Evolutionary conservation across 2,797 vertebrate genomes (phyloP), one percentile per base, ranked within the genome.

Genomic region (Vultur gryphus): DNA sequence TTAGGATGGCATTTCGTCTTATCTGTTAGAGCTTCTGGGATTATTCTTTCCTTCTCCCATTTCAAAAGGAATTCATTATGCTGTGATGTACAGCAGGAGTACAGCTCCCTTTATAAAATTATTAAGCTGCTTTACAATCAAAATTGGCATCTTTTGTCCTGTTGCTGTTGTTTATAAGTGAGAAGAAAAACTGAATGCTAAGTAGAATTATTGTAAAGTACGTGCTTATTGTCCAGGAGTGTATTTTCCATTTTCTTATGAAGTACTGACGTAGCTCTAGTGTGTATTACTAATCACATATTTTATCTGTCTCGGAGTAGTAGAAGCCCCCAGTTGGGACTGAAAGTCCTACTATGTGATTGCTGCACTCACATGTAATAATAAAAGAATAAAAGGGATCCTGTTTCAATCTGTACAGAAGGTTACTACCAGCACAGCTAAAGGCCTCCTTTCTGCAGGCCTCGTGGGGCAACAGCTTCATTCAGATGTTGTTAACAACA

Each of bases 21-120:
- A 79, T 92, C 90, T 91, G 26, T 71, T 96, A 67, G 67, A 96
- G 87, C 96, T 95, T 80, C 92, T 94, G 93, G 92, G 93, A 90
- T 96, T 94, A 77, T 89, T 94, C 82, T 81, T 91, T 89, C 89
- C 85, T 82, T 94, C 86, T 95, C 76, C 69, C 5, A 4, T 97
- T 97, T 96, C 95, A 97, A 93, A 97, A 96, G 84, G 90, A 97
- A 96, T 97, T 94, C 67, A 96, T 97, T 97, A 95, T 33, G 72
- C 70, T 87, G 57, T 90, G 90, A 88, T 93, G 84, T 97, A 51
- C 84, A 94, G 89, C 73, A 71, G 84, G 79, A 97, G 77, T 80
- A 90, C 41, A 54, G 61, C 73, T 97, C 62, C 70, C 86, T 96
- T 95, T 95, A 93, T 96, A 75, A 96, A 92, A 97, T 94, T 87